phyloP scores from a whole-genome alignment of 2,888 invertebrate genomes.

The Byasa hedistus region DNA sequence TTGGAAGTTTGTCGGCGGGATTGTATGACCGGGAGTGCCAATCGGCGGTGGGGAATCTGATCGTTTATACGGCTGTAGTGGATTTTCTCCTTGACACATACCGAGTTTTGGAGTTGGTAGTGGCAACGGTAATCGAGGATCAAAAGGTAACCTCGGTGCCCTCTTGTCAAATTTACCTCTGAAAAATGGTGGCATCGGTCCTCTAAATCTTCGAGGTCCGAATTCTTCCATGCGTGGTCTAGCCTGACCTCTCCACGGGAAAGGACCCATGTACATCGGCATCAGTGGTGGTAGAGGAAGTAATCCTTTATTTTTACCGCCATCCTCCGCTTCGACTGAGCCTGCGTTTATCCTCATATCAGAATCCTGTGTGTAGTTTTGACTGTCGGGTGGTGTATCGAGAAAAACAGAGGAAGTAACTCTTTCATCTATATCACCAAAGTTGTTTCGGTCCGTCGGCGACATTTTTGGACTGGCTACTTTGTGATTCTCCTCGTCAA shows the following conservation, averaged over 20 bases:
- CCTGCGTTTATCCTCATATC: constrained; percentile 61
- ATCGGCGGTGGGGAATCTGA: constrained; percentile 59
- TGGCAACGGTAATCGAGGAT: constrained; percentile 50
- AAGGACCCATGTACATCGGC: constrained; percentile 52
- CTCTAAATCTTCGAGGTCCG: constrained; percentile 59
- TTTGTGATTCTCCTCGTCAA: constrained; percentile 61
- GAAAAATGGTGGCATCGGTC: constrained; percentile 55
- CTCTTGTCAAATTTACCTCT: constrained; percentile 63
- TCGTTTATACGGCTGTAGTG: constrained; percentile 61
- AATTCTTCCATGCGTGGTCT: constrained; percentile 61
- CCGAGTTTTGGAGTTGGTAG: constrained; percentile 65
- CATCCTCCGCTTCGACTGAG: constrained; percentile 45
- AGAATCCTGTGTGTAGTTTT: constrained; percentile 55
- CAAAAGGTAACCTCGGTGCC: constrained; percentile 52
- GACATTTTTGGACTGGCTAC: constrained; percentile 72
- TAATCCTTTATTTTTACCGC: constrained; percentile 37
- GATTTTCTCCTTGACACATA: constrained; percentile 61
- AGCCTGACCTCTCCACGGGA: constrained; percentile 57
- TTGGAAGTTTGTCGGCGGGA: constrained; percentile 63
- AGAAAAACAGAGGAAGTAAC: constrained; percentile 57
- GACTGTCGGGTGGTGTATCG: constrained; percentile 57
- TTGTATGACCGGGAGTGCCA: constrained; percentile 58
- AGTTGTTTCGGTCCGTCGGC: constrained; percentile 58
- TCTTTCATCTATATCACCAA: constrained; percentile 78
- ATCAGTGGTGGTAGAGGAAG: constrained; percentile 56